Base-by-base conservation (phyloP, 2,113 vertebrate species). In the Corythornis vintsioides region DNA sequence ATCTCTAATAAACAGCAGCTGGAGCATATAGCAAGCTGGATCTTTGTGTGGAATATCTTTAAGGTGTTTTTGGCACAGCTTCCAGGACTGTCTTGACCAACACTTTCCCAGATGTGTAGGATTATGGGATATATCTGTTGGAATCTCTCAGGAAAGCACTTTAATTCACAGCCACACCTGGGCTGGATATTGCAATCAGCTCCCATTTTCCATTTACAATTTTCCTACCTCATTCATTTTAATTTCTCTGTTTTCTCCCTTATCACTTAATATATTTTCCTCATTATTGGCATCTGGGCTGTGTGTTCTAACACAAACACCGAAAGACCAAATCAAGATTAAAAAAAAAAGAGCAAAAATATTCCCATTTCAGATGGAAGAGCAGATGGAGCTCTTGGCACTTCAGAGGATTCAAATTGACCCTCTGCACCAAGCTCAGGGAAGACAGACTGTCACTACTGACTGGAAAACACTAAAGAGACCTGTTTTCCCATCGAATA, bases 371-470 rank as follows among this genome's bases (percentile, higher is more conserved):
- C 98, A 98, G 97, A 98, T 97, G 97, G 97, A 97, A 93, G 95
- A 98, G 96, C 98, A 98, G 98, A 98, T 98, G 98, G 98, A 96
- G 92, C 86, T 97, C 96, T 97, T 98, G 97, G 97, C 98, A 97
- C 97, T 96, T 97, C 73, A 38, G 94, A 97, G 96, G 96, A 94
- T 98, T 97, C 96, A 97, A 96, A 97, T 83, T 98, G 98, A 98
- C 98, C 98, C 97, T 96, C 97, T 95, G 97, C 96, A 95, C 97
- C 96, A 95, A 86, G 92, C 97, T 86, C 79, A 82, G 96, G 96
- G 96, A 97, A 97, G 97, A 95, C 97, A 97, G 96, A 91, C 97
- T 97, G 97, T 98, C 97, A 95, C 94, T 86, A 79, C 94, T 93
- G 95, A 96, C 70, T 86, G 89, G 84, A 89, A 96, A 93, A 89